Evolutionary conservation across 2,113 vertebrate species (phyloP), one percentile per base, ranked within the genome.

Genomic region (Tachysurus vachellii): DNA sequence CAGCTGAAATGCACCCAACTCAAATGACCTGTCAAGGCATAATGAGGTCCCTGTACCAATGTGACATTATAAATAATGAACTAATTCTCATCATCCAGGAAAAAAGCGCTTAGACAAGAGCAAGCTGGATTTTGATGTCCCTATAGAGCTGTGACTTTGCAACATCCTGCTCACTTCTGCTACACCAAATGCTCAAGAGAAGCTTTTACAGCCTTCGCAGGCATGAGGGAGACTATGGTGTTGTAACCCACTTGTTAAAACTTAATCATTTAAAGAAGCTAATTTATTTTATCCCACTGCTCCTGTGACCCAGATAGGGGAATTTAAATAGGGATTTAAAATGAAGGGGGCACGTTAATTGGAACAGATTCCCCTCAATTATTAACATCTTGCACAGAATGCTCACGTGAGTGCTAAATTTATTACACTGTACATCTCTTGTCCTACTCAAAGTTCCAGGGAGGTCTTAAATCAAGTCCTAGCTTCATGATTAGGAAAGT

Each of bases 301-400:
- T 89, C 83, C 86, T 91, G 91, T 95, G 95, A 96, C 95, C 95
- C 94, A 96, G 94, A 95, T 96, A 95, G 92, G 91, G 92, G 93
- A 93, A 95, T 95, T 95, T 95, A 95, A 95, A 95, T 93, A 94
- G 93, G 93, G 94, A 96, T 95, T 95, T 94, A 93, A 95, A 95
- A 95, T 95, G 94, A 93, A 96, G 93, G 94, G 56, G 93, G 92
- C 93, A 94, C 92, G 95, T 95, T 96, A 95, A 95, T 96, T 96
- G 94, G 94, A 95, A 95, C 95, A 96, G 95, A 95, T 95, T 93
- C 95, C 94, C 95, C 93, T 96, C 94, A 95, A 95, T 96, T 96
- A 96, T 96, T 96, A 95, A 96, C 93, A 93, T 93, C 93, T 93
- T 91, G 92, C 94, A 91, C 92, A 94, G 94, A 93, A 91, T 93